These are phyloP conservation scores for Trematomus loennbergii DNA, from an alignment of 2,113 vertebrate genomes.

Conservation along the genomic window DNA sequence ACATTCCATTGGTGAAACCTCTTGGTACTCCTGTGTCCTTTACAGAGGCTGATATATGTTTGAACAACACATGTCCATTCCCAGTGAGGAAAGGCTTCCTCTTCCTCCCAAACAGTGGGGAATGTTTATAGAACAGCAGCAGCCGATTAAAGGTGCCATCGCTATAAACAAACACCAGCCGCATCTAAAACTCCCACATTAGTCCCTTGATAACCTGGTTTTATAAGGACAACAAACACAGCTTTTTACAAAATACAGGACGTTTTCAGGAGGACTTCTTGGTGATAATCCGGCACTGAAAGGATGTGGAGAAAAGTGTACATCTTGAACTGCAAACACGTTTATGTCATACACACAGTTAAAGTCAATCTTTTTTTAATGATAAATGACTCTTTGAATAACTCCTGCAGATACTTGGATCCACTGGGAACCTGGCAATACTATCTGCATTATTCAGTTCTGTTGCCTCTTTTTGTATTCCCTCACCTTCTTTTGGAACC, in stretches of 20 bases:
- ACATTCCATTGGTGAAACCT: slow-evolving; percentile 40
- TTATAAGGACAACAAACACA: slow-evolving; percentile 38
- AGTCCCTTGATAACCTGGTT: slow-evolving; percentile 37
- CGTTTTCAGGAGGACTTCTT: slow-evolving; percentile 13
- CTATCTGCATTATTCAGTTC: slow-evolving; percentile 51
- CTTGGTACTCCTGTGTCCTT: slow-evolving; percentile 24
- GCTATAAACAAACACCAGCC: slow-evolving; percentile 39
- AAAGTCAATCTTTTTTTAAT: slow-evolving; percentile 29
- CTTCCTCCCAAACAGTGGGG: slow-evolving; percentile 17
- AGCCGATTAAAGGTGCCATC: slow-evolving; percentile 21
- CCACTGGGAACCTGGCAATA: slow-evolving; percentile 25
- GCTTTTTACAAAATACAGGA: slow-evolving; percentile 26
- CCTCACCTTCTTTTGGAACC: slow-evolving; percentile 47
- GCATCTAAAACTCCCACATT: slow-evolving; percentile 49
- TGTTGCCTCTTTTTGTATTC: slow-evolving; percentile 43
- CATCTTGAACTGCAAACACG: slow-evolving; percentile 2
- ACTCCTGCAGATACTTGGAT: slow-evolving; percentile 33
- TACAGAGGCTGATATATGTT: slow-evolving; percentile 24
- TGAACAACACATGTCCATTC: slow-evolving; percentile 25
- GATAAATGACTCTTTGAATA: slow-evolving; percentile 41
- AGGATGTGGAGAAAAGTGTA: background rate
- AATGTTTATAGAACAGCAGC: slow-evolving; percentile 40
- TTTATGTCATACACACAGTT: slow-evolving; percentile 26
- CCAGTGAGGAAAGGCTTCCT: background rate
- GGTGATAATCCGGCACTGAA: slow-evolving; percentile 19